A percentile compares a stretch with the other conserved stretches of the same genome.
Conservation (phyloP, 2,113 vertebrate genomes). For the Zingel zingel region DNA sequence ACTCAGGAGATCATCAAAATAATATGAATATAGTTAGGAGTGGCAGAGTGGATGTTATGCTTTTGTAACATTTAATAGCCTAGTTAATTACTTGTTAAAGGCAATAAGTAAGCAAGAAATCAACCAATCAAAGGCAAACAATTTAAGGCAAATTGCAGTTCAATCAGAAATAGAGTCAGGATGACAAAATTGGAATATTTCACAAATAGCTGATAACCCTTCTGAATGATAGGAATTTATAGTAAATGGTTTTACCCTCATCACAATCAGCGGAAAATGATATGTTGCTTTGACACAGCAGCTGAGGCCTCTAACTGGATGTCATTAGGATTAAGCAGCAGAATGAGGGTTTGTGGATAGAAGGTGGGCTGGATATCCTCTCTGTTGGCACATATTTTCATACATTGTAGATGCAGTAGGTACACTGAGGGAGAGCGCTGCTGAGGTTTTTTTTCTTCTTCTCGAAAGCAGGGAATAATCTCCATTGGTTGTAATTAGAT, state of each 20-base stretch:
- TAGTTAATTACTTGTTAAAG: not conserved
- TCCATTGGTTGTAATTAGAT: conserved; percentile 78
- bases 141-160: not conserved
- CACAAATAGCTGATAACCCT: not conserved
- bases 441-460: not conserved
- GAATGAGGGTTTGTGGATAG: conserved; percentile 49
- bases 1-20: not conserved
- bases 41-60: not conserved
- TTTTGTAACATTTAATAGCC: not conserved
- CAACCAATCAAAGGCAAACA: not conserved
- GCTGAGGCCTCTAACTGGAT: conserved; percentile 64
- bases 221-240: conserved; percentile 34
- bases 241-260: conserved; percentile 23
- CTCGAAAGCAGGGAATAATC: conserved; percentile 79
- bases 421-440: conserved; percentile 18
- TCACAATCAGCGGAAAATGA: conserved; percentile 33
- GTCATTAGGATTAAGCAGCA: conserved; percentile 59
- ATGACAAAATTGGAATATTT: conserved; percentile 11
- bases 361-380: conserved; percentile 59
- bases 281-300: conserved; percentile 48
- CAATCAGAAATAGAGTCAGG: conserved; percentile 4
- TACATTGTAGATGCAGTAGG: conserved; percentile 47
- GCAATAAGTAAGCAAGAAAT: not conserved
- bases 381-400: conserved; percentile 55
- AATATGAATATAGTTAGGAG: not conserved